phyloP scores from a whole-genome alignment of 2,113 vertebrate species.

The Spea bombifrons region DNA sequence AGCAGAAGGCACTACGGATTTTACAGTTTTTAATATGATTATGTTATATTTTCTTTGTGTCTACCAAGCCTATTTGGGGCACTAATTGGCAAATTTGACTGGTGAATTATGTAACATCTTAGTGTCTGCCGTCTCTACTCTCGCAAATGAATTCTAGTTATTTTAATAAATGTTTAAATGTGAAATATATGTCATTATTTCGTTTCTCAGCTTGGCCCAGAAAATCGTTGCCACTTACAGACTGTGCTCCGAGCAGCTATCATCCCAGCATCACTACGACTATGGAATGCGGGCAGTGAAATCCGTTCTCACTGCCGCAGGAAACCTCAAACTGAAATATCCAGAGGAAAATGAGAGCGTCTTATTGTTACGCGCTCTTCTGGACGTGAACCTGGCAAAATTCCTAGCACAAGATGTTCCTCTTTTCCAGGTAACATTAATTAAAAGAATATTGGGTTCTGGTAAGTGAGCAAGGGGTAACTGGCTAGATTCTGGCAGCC shows the following conservation, averaged over 20 bases:
- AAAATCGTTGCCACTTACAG: constrained; percentile 95
- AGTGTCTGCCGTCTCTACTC: not conserved
- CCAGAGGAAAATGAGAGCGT: constrained; percentile 80
- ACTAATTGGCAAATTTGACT: too few species aligned
- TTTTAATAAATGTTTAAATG: not conserved
- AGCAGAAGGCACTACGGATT: too few species aligned
- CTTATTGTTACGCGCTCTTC: constrained; percentile 77
- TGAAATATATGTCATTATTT: constrained; percentile 13
- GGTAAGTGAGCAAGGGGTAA: not conserved
- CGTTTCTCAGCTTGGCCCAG: constrained; percentile 74
- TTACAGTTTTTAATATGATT: too few species aligned
- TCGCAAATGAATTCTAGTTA: not conserved
- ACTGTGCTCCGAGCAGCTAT: constrained; percentile 88
- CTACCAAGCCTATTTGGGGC: too few species aligned
- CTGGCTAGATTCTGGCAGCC: not conserved
- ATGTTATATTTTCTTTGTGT: too few species aligned
- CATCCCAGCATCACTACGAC: constrained; percentile 91
- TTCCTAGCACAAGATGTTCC: constrained; percentile 90
- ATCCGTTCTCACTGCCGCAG: constrained; percentile 88
- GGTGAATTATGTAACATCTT: too few species aligned
- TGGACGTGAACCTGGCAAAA: constrained; percentile 91
- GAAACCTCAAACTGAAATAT: constrained; percentile 88
- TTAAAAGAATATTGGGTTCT: not conserved
- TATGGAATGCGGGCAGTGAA: constrained; percentile 92
- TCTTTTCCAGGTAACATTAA: constrained; percentile 78